Percentiles rank a stretch among this genome's conserved stretches.
These are phyloP conservation scores for Ernsta delagoae DNA, from an alignment of 2,888 invertebrate genomes.

Conservation along the genomic window DNA sequence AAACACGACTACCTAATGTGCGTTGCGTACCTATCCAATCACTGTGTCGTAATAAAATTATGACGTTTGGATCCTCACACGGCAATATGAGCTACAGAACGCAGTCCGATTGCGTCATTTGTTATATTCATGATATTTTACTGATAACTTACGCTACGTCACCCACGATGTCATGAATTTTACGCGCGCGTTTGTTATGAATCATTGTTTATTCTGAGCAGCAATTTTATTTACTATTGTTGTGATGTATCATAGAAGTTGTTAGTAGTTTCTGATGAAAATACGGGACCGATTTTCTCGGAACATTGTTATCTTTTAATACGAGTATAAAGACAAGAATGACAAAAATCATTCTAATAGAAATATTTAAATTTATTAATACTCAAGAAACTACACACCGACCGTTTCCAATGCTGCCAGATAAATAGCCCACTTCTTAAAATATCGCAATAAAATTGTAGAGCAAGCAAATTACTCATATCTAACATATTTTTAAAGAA, in stretches of 20 bases:
- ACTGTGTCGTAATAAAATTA: conserved; percentile 5
- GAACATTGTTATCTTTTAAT: too few species aligned
- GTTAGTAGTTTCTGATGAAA: too few species aligned
- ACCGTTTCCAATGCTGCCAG: too few species aligned
- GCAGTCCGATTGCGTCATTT: conserved; percentile 14
- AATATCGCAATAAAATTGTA: too few species aligned
- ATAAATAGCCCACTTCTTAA: too few species aligned
- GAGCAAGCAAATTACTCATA: too few species aligned
- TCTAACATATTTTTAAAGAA: too few species aligned
- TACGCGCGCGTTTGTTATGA: conserved; percentile 10
- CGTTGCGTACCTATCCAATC: not conserved
- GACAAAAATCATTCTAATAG: too few species aligned
- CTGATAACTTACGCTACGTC: conserved; percentile 5
- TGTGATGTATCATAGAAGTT: not conserved
- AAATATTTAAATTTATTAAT: too few species aligned
- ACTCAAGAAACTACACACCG: too few species aligned
- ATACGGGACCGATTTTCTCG: too few species aligned
- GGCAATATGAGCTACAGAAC: not conserved
- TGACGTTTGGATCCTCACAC: conserved; percentile 24
- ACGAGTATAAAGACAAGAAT: too few species aligned
- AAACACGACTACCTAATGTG: not conserved
- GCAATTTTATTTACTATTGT: conserved; percentile 7
- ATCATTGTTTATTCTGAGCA: conserved; percentile 5
- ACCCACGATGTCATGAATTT: conserved; percentile 4
- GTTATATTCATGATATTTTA: not conserved